Evolutionary conservation across 1,140 invertebrate species (phyloP), one percentile per base, ranked within the genome.

Genomic region (Acromyrmex heyeri): DNA sequence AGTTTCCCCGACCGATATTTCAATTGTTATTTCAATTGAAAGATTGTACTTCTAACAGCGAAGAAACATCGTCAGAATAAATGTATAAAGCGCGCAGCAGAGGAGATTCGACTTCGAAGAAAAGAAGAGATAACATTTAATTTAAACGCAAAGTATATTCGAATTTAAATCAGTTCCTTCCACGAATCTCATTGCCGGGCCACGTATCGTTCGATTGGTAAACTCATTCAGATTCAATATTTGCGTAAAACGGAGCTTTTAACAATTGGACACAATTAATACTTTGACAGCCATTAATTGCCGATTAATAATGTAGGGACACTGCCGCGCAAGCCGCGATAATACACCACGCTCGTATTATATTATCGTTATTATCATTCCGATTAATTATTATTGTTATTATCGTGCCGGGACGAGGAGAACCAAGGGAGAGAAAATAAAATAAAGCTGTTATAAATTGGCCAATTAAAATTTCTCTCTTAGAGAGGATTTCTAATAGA

Each of bases 311-410:
- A 83, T 83, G 53, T 30, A 75, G 24, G 30, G 8, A 73, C 34
- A 21, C 30, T 27, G 38, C 38, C 67, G 27, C 24, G 27, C 62
- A 16, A n/a, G 64, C 61, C 30, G 30, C 30, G 62, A 82, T 73
- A 73, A 82, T 73, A 34, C 55, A 61, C 72, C 18, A 55, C n/a
- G 53, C 24, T 48, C 34, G 18, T 72, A 81, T 81, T 70, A 73
- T 73, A 61, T 73, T 61, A 48, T 83, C 69, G 69, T 24, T 73
- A 69, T 59, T 83, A 75, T 83, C 61, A 83, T 83, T 73, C n/a
- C 24, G 27, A 83, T 73, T 73, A 83, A 83, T 73, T 73, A 61
- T 83, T 83, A 83, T 83, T 83, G 14, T 83, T 73, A 75, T 83
- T 73, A 75, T 73, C 34, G 55, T 38, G 24, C 6, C 6, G 55